phyloP scores from a whole-genome alignment of 2,888 invertebrate genomes.

The Chouioia cunea region DNA sequence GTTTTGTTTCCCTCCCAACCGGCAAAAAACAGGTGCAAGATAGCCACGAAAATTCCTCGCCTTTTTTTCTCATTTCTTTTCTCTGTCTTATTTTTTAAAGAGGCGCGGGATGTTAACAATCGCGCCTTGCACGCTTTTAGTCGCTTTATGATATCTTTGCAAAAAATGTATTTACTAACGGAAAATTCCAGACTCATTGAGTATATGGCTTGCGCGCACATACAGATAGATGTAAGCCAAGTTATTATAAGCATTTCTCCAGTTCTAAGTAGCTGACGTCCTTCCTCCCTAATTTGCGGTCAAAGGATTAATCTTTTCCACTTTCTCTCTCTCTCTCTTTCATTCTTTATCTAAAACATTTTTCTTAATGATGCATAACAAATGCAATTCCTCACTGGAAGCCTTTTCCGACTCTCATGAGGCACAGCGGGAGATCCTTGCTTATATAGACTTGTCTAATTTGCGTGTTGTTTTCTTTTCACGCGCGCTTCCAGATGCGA shows the following conservation, averaged over 20 bases:
- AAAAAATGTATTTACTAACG: no score
- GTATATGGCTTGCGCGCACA: no score
- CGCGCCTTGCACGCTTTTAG: no score
- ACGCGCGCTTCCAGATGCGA: background rate
- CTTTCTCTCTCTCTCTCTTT: conserved; percentile 25
- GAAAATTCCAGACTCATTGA: no score
- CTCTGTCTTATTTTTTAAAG: no score
- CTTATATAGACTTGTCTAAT: no score
- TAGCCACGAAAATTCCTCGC: conserved; percentile 38
- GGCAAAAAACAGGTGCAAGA: conserved; percentile 37
- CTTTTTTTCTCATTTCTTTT: no score
- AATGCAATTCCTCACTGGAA: no score
- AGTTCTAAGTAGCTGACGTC: conserved; percentile 1
- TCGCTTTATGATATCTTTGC: no score
- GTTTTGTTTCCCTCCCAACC: conserved; percentile 19
- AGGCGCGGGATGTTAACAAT: conserved; percentile 26
- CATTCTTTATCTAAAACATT: conserved; percentile 23
- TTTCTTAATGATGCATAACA: conserved; percentile 31
- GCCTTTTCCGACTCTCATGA: conserved; percentile 31
- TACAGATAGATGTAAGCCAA: no score
- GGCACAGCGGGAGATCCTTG: background rate
- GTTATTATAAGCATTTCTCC: conserved; percentile 23
- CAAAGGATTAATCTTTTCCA: background rate
- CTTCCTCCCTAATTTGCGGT: conserved; percentile 16
- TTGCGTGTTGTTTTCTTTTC: background rate